Conservation (phyloP, 53 echinoderm and acorn worm species). For the Echinarachnius parma region DNA sequence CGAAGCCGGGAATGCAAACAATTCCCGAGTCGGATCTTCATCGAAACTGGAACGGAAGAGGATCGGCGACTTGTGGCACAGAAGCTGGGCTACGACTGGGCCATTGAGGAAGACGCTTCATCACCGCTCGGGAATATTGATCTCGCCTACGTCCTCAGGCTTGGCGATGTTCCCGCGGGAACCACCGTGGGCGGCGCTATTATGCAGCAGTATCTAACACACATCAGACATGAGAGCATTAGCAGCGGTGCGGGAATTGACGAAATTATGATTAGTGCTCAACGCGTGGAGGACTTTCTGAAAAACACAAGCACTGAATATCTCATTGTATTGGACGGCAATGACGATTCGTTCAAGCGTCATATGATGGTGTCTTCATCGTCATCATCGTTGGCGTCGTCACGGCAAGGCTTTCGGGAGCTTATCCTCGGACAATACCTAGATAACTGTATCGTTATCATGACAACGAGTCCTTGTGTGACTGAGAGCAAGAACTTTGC, state of each 20-base stretch:
- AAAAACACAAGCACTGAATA: conserved; percentile 1
- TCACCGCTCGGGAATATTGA: conserved; percentile 17
- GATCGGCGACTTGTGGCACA: conserved; percentile 3
- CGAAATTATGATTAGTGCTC: background rate
- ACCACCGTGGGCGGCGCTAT: conserved; percentile 23
- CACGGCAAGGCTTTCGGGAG: background rate
- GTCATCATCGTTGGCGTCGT: too few species aligned
- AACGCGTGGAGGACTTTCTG: conserved; percentile 19
- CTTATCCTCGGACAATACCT: background rate
- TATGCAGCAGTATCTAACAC: background rate
- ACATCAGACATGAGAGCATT: background rate
- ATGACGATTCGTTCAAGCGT: background rate
- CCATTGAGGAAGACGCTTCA: background rate
- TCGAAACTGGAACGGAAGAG: background rate
- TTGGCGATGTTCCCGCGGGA: background rate
- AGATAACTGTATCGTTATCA: conserved; percentile 10
- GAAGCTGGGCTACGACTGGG: conserved; percentile 37
- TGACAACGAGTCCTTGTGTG: conserved; percentile 3
- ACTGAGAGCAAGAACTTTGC: background rate
- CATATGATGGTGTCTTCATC: background rate
- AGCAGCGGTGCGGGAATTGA: background rate
- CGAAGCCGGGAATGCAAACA: background rate
- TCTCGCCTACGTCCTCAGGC: conserved; percentile 1
- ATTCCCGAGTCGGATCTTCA: conserved; percentile 18
- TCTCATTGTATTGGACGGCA: conserved; percentile 15